Evolutionary conservation across 2,888 invertebrate genomes (phyloP), one percentile per base, ranked within the genome.

Genomic region (Caenorhabditis drosophilae): DNA sequence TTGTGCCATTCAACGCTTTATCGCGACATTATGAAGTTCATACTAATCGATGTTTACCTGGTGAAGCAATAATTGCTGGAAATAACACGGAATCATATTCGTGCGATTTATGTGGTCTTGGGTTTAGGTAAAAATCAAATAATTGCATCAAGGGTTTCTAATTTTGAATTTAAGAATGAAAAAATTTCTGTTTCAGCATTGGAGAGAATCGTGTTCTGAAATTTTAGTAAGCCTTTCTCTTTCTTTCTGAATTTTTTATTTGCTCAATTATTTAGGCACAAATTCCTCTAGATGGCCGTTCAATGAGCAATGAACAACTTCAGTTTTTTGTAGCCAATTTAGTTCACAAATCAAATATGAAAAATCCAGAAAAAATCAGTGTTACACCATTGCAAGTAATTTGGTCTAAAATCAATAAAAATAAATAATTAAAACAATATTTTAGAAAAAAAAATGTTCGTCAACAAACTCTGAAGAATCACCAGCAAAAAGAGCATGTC

Each of bases 11-110:
- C 11, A 4, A 4, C 4, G n/a, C 36, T 15, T 12, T 36, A 12
- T 9, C 7, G n/a, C 7, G n/a, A 36, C 36, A 36, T n/a, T 4
- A n/a, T n/a, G 36, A 36, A n/a, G n/a, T 45, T n/a, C 25, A 26
- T 16, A 25, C n/a, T 2, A 25, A 25, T 34, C 9, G n/a, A 22
- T 16, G 50, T 51, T 18, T 61, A 55, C 55, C 46, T 46, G 18
- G 3, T 51, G 18, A 22, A 46, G 12, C 50, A 40, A 11, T 15
- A 47, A 11, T 35, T 36, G 18, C 27, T 50, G 2, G 35, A 34
- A 4, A 3, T 11, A 35, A 11, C 22, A 41, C 1, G 57, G 38
- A 12, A 25, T 22, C 25, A 48, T 9, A 44, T 53, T n/a, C 44
- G 25, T 12, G 18, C 52, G 27, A 47, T n/a, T 2, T 22, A 27